Percentiles rank a stretch among this genome's conserved stretches.
Conservation (phyloP, 2,113 vertebrate species). For the Phaethornis superciliosus region DNA sequence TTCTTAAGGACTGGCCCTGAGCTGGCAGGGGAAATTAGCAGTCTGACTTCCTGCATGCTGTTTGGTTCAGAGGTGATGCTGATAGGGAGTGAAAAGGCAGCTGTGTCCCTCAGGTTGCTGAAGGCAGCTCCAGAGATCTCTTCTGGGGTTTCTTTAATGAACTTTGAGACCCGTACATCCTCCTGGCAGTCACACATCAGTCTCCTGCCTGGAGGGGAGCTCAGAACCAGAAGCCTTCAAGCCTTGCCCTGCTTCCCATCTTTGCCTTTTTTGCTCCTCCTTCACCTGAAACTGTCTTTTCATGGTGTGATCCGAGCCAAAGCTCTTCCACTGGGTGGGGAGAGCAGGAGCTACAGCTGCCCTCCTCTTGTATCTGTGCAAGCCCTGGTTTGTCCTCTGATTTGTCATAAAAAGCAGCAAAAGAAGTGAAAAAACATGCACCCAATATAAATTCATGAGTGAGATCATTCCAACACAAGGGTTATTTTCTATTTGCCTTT, state of each 20-base stretch:
- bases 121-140: background rate
- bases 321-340: background rate
- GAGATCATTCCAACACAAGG: background rate
- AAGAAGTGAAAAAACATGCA: background rate
- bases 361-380: background rate
- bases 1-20: background rate
- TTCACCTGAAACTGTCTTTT: background rate
- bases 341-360: background rate
- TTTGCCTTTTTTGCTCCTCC: background rate
- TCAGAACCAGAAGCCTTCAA: background rate
- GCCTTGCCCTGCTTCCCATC: background rate
- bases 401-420: background rate
- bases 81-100: background rate
- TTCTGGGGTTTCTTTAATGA: background rate
- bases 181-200: background rate
- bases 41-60: background rate
- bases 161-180: background rate
- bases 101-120: accelerated
- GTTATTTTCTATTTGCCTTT: conserved; percentile 1
- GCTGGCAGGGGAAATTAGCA: background rate
- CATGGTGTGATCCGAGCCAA: accelerated
- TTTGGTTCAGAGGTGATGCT: background rate
- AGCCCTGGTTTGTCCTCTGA: accelerated
- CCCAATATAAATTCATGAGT: background rate
- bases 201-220: background rate